Evolutionary conservation across 2,888 invertebrate genomes (phyloP).

Genomic region (Dastarcus helophoroides): DNA sequence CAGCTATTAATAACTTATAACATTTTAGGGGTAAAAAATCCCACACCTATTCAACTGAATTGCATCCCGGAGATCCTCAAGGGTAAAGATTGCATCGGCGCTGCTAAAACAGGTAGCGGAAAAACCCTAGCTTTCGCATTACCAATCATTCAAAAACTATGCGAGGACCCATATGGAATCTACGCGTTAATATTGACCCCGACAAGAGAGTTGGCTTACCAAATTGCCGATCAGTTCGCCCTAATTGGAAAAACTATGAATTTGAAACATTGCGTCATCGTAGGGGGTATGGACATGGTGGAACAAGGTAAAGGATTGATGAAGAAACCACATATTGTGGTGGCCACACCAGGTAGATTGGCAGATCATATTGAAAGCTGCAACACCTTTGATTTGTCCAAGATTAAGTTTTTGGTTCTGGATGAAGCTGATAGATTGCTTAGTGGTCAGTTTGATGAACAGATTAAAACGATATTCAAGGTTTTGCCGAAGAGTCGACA

Average conservation of each 20-base stretch:
- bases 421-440: slow-evolving; percentile 92
- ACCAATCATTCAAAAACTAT: slow-evolving; percentile 82
- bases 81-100: slow-evolving; percentile 86
- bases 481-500: slow-evolving; percentile 69
- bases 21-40: slow-evolving; percentile 55
- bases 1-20: slow-evolving; percentile 7
- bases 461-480: slow-evolving; percentile 67
- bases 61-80: slow-evolving; percentile 68
- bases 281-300: slow-evolving; percentile 93
- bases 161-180: slow-evolving; percentile 92
- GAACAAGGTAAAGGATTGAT: slow-evolving; percentile 74
- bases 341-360: slow-evolving; percentile 91
- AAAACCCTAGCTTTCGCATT: slow-evolving; percentile 97
- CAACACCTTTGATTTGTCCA: slow-evolving; percentile 66
- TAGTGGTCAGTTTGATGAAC: slow-evolving; percentile 70
- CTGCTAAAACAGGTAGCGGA: slow-evolving; percentile 95
- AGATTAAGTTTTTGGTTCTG: slow-evolving; percentile 75
- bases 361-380: slow-evolving; percentile 88
- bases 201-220: slow-evolving; percentile 83
- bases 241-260: slow-evolving; percentile 83
- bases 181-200: slow-evolving; percentile 92
- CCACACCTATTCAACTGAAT: slow-evolving; percentile 71
- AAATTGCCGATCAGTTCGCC: slow-evolving; percentile 91
- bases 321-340: slow-evolving; percentile 83
- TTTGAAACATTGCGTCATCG: slow-evolving; percentile 72